phyloP scores from a whole-genome alignment of 2,113 vertebrate genomes.

The Pelodiscus sinensis region DNA sequence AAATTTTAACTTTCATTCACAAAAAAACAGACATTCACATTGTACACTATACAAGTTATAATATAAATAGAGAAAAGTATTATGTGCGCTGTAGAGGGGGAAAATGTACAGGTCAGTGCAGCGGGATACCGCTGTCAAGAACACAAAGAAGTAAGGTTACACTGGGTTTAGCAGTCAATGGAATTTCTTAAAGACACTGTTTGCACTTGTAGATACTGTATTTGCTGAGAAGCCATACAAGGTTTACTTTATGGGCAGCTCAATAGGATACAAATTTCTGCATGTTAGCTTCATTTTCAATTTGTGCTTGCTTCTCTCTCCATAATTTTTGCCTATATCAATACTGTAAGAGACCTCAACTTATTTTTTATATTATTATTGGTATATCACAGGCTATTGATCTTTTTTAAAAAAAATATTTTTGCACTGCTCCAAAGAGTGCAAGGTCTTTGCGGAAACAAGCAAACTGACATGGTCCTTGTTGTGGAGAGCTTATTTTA shows the following conservation, averaged over 20 bases:
- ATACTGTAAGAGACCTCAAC: not conserved
- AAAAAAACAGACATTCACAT: conserved; percentile 93
- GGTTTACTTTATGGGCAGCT: conserved; percentile 55
- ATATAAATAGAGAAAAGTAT: conserved; percentile 94
- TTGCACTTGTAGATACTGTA: not conserved
- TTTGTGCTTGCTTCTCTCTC: conserved; percentile 34
- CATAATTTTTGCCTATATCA: not conserved
- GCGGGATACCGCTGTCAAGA: conserved; percentile 47
- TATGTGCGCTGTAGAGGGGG: conserved; percentile 88
- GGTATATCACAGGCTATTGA: not conserved
- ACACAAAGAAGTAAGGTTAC: not conserved
- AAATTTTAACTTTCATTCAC: conserved; percentile 86
- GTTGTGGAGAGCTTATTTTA: conserved; percentile 26
- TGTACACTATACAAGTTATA: conserved; percentile 91
- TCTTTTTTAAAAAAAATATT: not conserved
- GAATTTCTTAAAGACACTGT: conserved; percentile 21
- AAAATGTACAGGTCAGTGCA: conserved; percentile 65
- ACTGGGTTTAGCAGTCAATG: conserved; percentile 26
- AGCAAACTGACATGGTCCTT: conserved; percentile 1
- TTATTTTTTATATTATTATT: not conserved
- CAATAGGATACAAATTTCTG: not conserved
- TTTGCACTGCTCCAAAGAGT: conserved; percentile 32
- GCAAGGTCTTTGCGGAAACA: conserved; percentile 44
- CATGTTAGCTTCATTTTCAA: not conserved
- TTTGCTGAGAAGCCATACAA: conserved; percentile 42